These are phyloP conservation scores for Hylomyscus alleni DNA, from an alignment of 2,797 vertebrate species.

Conservation along the genomic window DNA sequence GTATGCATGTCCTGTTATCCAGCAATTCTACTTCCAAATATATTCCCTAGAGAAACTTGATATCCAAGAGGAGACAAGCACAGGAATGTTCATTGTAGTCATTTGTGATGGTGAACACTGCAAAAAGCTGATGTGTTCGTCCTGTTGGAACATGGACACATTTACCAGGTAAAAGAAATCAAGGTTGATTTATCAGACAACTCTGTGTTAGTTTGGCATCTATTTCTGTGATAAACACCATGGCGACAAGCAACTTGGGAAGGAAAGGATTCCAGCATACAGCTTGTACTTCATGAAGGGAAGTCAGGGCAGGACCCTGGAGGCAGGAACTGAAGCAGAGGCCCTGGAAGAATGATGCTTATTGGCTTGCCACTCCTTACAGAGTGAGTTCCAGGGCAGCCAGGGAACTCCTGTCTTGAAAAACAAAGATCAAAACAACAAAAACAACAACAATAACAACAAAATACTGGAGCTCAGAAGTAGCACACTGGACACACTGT, in stretches of 20 bases:
- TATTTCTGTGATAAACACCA: not conserved
- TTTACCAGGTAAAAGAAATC: conserved; percentile 4
- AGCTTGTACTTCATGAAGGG: not conserved
- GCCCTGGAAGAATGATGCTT: not conserved
- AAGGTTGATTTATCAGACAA: not conserved
- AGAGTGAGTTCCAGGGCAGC: not conserved
- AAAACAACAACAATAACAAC: not conserved
- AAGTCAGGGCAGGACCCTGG: not conserved
- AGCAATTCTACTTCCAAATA: not conserved
- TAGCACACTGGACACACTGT: not conserved
- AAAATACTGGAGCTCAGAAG: not conserved
- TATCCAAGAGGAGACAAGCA: not conserved
- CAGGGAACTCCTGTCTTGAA: no score
- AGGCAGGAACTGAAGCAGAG: not conserved
- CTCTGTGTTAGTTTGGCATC: not conserved
- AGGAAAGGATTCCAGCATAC: not conserved
- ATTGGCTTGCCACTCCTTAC: not conserved
- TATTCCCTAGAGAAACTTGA: not conserved
- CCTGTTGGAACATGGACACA: not conserved
- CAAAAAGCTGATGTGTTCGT: not conserved
- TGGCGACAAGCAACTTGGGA: not conserved
- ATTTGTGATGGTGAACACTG: not conserved
- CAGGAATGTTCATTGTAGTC: not conserved
- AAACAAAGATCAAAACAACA: not conserved
- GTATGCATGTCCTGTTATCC: not conserved